These are phyloP conservation scores for Agrenia bidenticulata DNA, from an alignment of 2,888 invertebrate species.

Conservation along the genomic window DNA sequence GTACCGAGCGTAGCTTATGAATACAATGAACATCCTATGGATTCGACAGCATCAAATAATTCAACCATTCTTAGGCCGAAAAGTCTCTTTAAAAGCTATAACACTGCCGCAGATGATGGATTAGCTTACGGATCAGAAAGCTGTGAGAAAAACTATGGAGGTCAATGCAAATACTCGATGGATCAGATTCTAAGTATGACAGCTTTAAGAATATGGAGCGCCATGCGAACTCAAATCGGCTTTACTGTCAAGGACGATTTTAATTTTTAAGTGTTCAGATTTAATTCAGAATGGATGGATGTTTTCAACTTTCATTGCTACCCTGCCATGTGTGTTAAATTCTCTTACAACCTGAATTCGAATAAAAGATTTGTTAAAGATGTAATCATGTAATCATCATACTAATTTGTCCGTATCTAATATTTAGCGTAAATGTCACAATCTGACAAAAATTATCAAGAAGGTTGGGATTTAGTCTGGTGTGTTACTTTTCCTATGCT, in stretches of 20 bases:
- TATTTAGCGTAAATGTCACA: too few species aligned
- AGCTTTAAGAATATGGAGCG: conserved; percentile 51
- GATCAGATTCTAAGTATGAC: conserved; percentile 52
- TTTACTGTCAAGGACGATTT: conserved; percentile 39
- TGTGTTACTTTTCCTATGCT: too few species aligned
- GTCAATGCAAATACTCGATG: conserved; percentile 42
- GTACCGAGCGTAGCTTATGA: background rate
- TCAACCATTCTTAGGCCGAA: conserved; percentile 1
- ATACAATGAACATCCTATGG: background rate
- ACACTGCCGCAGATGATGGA: conserved; percentile 47
- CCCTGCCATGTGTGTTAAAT: too few species aligned
- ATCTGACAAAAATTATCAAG: too few species aligned
- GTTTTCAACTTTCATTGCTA: too few species aligned
- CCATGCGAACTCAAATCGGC: conserved; percentile 44
- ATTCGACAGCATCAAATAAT: background rate
- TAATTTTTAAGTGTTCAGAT: conserved; percentile 1
- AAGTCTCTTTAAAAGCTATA: conserved; percentile 47
- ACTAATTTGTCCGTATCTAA: too few species aligned
- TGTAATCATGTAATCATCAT: too few species aligned
- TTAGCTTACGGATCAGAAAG: conserved; percentile 34
- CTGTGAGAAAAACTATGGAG: conserved; percentile 36
- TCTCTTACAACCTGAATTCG: too few species aligned
- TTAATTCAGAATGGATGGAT: too few species aligned
- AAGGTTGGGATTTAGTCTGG: too few species aligned
- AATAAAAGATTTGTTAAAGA: too few species aligned